A percentile compares a stretch with the other conserved stretches of the same genome.
Conservation (phyloP, 2,888 invertebrate species). For the Andricus curvator region DNA sequence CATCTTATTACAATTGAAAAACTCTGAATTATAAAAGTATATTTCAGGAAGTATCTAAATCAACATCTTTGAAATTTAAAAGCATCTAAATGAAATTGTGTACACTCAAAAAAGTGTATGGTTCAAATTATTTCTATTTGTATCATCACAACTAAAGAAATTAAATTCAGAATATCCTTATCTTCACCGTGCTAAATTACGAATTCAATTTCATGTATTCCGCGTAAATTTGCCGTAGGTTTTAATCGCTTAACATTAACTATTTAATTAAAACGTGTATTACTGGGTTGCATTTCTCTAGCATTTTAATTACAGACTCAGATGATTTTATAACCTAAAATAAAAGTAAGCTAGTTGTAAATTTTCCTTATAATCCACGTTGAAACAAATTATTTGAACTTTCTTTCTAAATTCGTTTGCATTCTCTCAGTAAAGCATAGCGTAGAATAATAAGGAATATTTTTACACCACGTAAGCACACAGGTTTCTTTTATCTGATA, state of each 20-base stretch:
- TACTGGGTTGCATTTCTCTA: neutral
- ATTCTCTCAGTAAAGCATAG: neutral
- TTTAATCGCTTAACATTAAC: neutral
- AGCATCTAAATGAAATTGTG: too few relatives aligned
- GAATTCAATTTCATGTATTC: neutral
- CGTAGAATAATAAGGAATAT: neutral
- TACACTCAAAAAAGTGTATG: too few relatives aligned
- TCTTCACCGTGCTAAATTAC: neutral
- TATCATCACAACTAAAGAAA: too few relatives aligned
- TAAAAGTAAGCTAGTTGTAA: neutral
- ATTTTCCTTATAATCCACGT: neutral
- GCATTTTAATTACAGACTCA: neutral
- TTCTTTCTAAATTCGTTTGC: neutral
- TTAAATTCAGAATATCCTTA: neutral
- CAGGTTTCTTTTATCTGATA: neutral
- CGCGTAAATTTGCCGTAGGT: neutral
- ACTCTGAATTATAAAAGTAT: too few relatives aligned
- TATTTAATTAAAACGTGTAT: neutral
- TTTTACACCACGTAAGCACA: neutral
- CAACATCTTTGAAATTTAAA: too few relatives aligned
- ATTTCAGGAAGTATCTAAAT: too few relatives aligned
- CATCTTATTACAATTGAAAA: too few relatives aligned
- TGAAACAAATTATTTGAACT: neutral
- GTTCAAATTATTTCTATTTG: too few relatives aligned
- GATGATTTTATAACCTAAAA: neutral